phyloP scores from a whole-genome alignment of 2,888 invertebrate species.

The Kryphioiulus occultus region DNA sequence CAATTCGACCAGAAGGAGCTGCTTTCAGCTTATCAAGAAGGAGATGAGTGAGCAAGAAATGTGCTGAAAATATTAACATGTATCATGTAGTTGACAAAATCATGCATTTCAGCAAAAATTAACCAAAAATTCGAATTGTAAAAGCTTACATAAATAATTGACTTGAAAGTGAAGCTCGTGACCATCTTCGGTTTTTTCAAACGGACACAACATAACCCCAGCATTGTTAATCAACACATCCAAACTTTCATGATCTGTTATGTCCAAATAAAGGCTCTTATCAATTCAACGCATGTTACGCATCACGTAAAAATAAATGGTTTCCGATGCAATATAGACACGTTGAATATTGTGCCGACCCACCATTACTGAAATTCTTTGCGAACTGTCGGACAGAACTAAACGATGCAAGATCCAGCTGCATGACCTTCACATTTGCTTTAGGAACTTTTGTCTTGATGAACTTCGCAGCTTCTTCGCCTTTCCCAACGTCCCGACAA shows the following conservation, averaged over 20 bases:
- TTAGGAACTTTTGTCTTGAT: slow-evolving; percentile 38
- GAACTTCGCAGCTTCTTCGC: background rate
- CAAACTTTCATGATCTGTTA: slow-evolving; percentile 50
- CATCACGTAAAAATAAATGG: too few species aligned
- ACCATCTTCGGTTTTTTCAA: slow-evolving; percentile 54
- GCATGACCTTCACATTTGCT: background rate
- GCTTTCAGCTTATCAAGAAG: slow-evolving; percentile 59
- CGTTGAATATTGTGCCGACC: background rate
- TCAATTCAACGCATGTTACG: background rate
- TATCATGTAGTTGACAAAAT: background rate
- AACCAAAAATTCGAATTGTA: background rate
- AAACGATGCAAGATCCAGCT: slow-evolving; percentile 50
- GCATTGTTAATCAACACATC: slow-evolving; percentile 56
- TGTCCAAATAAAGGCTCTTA: background rate
- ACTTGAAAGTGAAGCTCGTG: slow-evolving; percentile 54
- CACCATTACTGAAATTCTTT: slow-evolving; percentile 43
- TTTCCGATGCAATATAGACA: too few species aligned
- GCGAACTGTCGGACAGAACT: slow-evolving; percentile 46
- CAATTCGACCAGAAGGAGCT: slow-evolving; percentile 57
- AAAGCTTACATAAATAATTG: slow-evolving; percentile 54
- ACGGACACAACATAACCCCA: slow-evolving; percentile 53
- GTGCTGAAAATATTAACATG: slow-evolving; percentile 55
- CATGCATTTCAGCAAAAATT: too few species aligned
- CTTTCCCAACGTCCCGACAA: slow-evolving; percentile 42
- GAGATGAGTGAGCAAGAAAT: slow-evolving; percentile 61